Evolutionary conservation across 2,888 invertebrate species (phyloP), one percentile per base, ranked within the genome.

Genomic region (Volucella inanis): DNA sequence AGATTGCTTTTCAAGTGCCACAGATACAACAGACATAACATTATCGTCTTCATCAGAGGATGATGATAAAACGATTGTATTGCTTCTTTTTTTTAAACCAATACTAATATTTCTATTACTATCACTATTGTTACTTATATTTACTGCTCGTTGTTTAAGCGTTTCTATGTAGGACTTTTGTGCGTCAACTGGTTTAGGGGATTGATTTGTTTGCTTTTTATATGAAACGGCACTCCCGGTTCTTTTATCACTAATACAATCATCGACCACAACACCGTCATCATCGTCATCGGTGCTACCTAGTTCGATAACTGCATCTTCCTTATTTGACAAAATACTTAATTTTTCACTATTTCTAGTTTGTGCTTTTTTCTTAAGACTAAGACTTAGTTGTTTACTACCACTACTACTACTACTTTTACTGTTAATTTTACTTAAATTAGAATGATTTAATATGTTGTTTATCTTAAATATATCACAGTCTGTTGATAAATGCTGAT

Each of bases 391-490:
- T 52, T 61, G 31, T 43, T 65, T 39, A 1, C 39, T 47, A 75
- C 47, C 55, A 49, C 38, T 54, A 64, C 31, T 31, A 31, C 4
- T 31, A 31, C 6, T 31, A 31, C 31, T 31, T 31, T 14, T 55
- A 54, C 49, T 41, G 31, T 50, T 50, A 65, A 39, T 12, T 3
- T 39, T 67, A 41, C 61, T 75, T 75, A 84, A 57, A 59, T 49
- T 75, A 72, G 55, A 78, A 55, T 45, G 1, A 57, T 64, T 67
- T 18, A 64, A 62, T 54, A 18, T 11, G 38, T 83, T 64, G 54
- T 75, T 79, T 79, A 84, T 39, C 1, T 43, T 75, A 84, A 38
- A 49, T 54, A 50, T 84, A 85, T 85, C 84, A 85, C 84, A 85
- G 84, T 67, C 45, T 12, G 10, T 81, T 85, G 84, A 76, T 71